Evolutionary conservation across 2,113 vertebrate genomes (phyloP), one percentile per base, ranked within the genome.

Genomic region (Dissostichus mawsoni): DNA sequence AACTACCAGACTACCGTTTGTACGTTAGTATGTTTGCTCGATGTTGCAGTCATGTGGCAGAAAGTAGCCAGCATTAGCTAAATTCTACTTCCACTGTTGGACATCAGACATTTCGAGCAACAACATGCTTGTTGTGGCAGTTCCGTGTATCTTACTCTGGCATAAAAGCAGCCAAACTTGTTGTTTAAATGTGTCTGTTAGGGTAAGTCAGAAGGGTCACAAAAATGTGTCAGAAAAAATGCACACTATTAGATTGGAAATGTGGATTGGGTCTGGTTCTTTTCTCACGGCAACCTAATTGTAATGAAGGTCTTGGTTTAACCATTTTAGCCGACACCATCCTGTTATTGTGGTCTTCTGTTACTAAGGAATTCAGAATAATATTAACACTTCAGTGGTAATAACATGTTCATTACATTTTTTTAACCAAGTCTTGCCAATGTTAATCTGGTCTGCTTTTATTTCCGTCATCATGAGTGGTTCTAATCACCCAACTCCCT

Each of bases 401-500:
- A 51, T 29, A 50, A n/a, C 29, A 29, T 29, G 29, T 29, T 29
- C 29, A 29, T 3, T 62, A 62, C 65, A 57, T 65, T 71, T 79
- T 45, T 2, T 47, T 25, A 25, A 25, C 29, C 29, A 29, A 58
- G 52, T 44, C 9, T 63, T 58, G 10, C 52, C 14, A 52, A 29
- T 18, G 25, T 17, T 58, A 41, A 41, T 41, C 36, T 41, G 5
- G 7, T 29, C 29, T 29, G 3, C 29, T 29, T 29, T 29, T 29
- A 29, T 29, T 29, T 29, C 29, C 3, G 29, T 41, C 36, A 41
- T 41, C 36, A 41, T 41, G 36, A 8, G 29, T 41, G 36, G 14
- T 18, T 8, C 23, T 29, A 18, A n/a, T 6, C 11, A 18, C 12
- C 20, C 41, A 70, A 14, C 11, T 11, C 2, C 9, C 10, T 53